Evolutionary conservation across 2,888 invertebrate species (phyloP), one percentile per base, ranked within the genome.

Genomic region (Stenurella melanura): DNA sequence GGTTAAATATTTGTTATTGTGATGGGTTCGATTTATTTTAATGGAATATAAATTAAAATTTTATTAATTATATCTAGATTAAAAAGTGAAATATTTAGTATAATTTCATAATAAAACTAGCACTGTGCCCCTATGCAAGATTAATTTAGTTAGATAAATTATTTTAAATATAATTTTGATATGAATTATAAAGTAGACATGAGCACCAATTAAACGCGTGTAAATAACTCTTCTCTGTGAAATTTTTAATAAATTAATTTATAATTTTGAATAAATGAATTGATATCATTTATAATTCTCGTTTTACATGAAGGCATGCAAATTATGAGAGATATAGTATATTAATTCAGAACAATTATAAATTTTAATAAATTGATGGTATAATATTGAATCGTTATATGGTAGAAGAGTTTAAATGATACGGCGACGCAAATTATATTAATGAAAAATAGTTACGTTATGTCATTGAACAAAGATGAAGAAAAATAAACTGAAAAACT

Each of bases 1-100:
- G 68, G 58, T 69, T 58, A 58, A 69, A 69, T 69, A 69, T 69
- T 58, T 69, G 58, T 34, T 42, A 19, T 42, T 21, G 19, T 42
- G 18, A n/a, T 34, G 17, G 7, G 30, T 57, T 34, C 58, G 38
- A 34, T 17, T 12, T 12, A 64, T 38, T 19, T 69, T 26, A 10
- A 56, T 68, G 26, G 30, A 11, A 56, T 17, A 30, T 30, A 56
- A 57, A 56, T 68, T 26, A 56, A 56, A 57, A 26, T 34, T 68
- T 64, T 64, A 64, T 64, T 42, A 64, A 19, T 12, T 57, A 12
- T 26, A 15, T 26, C 18, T 57, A 21, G 34, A 64, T 68, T 30
- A n/a, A 15, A 30, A 38, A 10, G 18, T 34, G 42, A 34, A 50
- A 12, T 66, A 42, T 21, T 38, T 66, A 10, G 50, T 50, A 15